phyloP scores from a whole-genome alignment of 2,888 invertebrate species.

The Aporophyla nigra region DNA sequence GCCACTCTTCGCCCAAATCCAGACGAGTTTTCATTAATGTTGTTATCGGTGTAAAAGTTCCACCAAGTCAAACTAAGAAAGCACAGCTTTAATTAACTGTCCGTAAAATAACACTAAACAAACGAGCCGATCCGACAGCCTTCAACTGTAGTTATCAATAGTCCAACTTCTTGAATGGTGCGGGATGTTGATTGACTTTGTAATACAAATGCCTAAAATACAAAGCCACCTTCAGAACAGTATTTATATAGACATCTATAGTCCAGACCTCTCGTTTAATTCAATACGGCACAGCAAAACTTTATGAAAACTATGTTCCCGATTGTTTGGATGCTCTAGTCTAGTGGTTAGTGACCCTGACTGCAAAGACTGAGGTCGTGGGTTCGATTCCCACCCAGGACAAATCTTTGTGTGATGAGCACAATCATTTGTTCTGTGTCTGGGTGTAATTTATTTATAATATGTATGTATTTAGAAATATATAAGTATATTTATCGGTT shows the following conservation, averaged over 20 bases:
- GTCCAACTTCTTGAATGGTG: slow-evolving; percentile 71
- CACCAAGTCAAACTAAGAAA: slow-evolving; percentile 85
- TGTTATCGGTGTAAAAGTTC: slow-evolving; percentile 90
- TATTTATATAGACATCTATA: slow-evolving; percentile 23
- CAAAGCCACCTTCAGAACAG: slow-evolving; percentile 42
- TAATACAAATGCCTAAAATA: slow-evolving; percentile 61
- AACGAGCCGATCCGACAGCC: slow-evolving; percentile 76
- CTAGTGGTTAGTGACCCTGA: too few relatives aligned
- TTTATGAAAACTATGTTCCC: slow-evolving; percentile 30
- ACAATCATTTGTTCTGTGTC: too few relatives aligned
- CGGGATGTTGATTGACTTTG: slow-evolving; percentile 74
- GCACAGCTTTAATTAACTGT: slow-evolving; percentile 88
- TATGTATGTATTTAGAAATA: too few relatives aligned
- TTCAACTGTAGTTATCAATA: slow-evolving; percentile 72
- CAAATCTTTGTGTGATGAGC: too few relatives aligned
- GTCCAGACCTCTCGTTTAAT: slow-evolving; percentile 32
- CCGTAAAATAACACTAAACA: slow-evolving; percentile 85
- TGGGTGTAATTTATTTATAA: too few relatives aligned
- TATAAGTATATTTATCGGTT: too few relatives aligned
- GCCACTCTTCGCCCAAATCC: slow-evolving; percentile 87
- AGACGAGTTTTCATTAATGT: slow-evolving; percentile 89
- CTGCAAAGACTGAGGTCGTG: too few relatives aligned
- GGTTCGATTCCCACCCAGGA: too few relatives aligned
- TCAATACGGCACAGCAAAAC: slow-evolving; percentile 23
- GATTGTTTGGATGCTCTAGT: not conserved